A percentile compares a stretch with the other conserved stretches of the same genome.
phyloP scores from a whole-genome alignment of 2,113 vertebrate genomes.

The Lepisosteus oculatus region DNA sequence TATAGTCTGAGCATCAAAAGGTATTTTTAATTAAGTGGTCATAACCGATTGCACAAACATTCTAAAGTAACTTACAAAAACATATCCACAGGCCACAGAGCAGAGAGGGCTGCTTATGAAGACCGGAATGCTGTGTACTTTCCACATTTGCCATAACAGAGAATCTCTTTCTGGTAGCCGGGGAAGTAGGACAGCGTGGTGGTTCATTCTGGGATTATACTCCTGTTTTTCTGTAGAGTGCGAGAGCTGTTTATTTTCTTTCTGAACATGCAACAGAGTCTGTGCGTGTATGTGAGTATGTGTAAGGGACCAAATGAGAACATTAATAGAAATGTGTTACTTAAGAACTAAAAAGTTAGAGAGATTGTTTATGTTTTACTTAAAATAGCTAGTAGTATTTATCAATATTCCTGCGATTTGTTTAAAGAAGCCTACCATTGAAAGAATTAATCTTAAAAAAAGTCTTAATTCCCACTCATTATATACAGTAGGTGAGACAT shows the following conservation, averaged over 20 bases:
- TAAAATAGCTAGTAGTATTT: constrained; percentile 11
- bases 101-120: constrained; percentile 60
- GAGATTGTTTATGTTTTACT: constrained; percentile 23
- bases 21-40: constrained; percentile 78
- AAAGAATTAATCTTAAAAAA: background rate
- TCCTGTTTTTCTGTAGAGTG: constrained; percentile 29
- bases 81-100: constrained; percentile 52
- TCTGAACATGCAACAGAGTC: constrained; percentile 59
- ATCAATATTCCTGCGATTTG: constrained; percentile 4
- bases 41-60: constrained; percentile 75
- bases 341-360: constrained; percentile 23
- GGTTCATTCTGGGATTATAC: constrained; percentile 59
- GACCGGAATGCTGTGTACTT: constrained; percentile 58
- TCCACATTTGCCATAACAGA: constrained; percentile 39
- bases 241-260: constrained; percentile 67
- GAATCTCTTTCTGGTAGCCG: constrained; percentile 62
- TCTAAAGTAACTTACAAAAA: constrained; percentile 80
- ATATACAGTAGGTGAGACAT: background rate
- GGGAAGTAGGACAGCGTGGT: constrained; percentile 57
- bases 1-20: constrained; percentile 63
- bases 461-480: constrained; percentile 3
- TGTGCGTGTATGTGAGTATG: constrained; percentile 19
- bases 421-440: constrained; percentile 7
- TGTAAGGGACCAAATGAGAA: constrained; percentile 25
- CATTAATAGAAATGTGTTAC: constrained; percentile 30